Evolutionary conservation across 53 echinoderm and acorn worm genomes (phyloP).

Genomic region (Holothuria leucospilota): DNA sequence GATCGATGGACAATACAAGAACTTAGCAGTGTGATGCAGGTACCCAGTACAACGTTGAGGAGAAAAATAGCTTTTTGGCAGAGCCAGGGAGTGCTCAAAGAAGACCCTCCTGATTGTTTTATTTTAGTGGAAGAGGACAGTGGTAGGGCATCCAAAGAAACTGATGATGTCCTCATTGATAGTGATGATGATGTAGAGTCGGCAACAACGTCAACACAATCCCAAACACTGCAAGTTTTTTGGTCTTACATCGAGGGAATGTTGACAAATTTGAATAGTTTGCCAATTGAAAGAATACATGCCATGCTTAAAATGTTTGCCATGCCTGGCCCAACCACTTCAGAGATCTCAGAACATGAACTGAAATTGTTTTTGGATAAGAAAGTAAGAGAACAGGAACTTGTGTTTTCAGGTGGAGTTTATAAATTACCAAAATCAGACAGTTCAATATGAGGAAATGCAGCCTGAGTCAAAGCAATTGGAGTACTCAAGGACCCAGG

Average conservation of each 20-base stretch:
- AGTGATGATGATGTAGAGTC: conserved; percentile 91
- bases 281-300: conserved; percentile 91
- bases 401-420: conserved; percentile 84
- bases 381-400: conserved; percentile 88
- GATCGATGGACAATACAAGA: conserved; percentile 93
- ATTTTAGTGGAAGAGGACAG: conserved; percentile 81
- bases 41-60: conserved; percentile 82
- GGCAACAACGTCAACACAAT: conserved; percentile 88
- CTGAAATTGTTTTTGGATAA: conserved; percentile 87
- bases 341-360: conserved; percentile 87
- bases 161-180: conserved; percentile 88
- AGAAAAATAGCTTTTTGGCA: conserved; percentile 99
- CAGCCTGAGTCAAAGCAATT: too few relatives aligned
- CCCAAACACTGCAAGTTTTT: conserved; percentile 91
- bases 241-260: conserved; percentile 99
- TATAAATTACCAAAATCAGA: conserved; percentile 84
- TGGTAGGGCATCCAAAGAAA: conserved; percentile 65
- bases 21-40: conserved; percentile 91
- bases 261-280: conserved; percentile 89
- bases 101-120: conserved; percentile 86
- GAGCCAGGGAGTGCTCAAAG: conserved; percentile 93
- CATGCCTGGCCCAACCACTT: conserved; percentile 85
- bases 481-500: too few relatives aligned
- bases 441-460: background rate
- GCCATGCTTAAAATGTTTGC: conserved; percentile 98